These are phyloP conservation scores for Drosophila yooni DNA, from an alignment of 2,888 invertebrate genomes.

Conservation along the genomic window DNA sequence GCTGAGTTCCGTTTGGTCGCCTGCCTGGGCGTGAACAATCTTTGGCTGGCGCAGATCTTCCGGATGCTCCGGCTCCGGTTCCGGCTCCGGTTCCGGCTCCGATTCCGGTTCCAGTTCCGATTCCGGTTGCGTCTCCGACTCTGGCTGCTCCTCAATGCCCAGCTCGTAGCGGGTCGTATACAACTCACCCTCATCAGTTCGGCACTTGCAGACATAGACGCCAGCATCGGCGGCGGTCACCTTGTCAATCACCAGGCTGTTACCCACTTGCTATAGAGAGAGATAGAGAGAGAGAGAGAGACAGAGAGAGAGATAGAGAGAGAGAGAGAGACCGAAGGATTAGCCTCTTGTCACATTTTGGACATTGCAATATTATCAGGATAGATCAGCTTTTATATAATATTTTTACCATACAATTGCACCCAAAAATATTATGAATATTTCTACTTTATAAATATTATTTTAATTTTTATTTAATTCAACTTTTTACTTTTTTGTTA, in stretches of 20 bases:
- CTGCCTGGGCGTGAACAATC: constrained; percentile 85
- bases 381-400: background rate
- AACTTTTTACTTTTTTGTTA: background rate
- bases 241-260: constrained; percentile 88
- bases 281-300: no score
- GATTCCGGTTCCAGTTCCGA: background rate
- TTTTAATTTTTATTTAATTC: no score
- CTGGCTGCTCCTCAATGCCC: constrained; percentile 76
- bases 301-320: background rate
- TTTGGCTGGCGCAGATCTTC: constrained; percentile 82
- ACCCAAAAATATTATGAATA: no score
- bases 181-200: constrained; percentile 86
- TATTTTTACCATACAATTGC: background rate
- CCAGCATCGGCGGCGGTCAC: constrained; percentile 93
- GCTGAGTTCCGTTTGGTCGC: constrained; percentile 88
- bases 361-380: background rate
- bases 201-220: constrained; percentile 91
- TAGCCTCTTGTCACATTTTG: background rate
- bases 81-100: background rate
- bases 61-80: constrained; percentile 4
- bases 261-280: constrained; percentile 83
- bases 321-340: background rate
- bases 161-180: constrained; percentile 86
- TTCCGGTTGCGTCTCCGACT: background rate
- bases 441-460: no score